These are phyloP conservation scores for Epinephelus cyanopodus DNA, from an alignment of 2,113 vertebrate genomes.

Conservation along the genomic window DNA sequence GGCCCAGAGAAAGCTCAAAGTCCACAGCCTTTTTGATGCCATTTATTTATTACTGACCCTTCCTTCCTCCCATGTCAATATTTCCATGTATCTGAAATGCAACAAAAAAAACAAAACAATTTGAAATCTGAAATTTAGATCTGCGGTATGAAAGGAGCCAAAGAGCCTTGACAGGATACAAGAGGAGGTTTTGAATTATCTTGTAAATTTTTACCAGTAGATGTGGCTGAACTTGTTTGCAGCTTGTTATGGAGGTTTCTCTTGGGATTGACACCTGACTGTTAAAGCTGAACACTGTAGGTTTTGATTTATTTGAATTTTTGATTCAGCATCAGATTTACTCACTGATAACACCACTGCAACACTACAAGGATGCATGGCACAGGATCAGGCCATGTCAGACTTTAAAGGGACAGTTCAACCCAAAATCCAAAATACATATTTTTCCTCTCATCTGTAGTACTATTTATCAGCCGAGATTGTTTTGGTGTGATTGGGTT, in stretches of 20 bases:
- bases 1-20: constrained; percentile 33
- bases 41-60: constrained; percentile 16
- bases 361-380: no score
- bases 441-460: no score
- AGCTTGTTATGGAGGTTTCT: constrained; percentile 4
- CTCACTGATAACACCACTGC: no score
- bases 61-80: constrained; percentile 18
- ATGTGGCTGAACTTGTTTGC: constrained; percentile 7
- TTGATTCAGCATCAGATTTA: no score
- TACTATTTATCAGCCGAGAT: no score
- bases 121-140: constrained; percentile 24
- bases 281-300: neutral
- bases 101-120: constrained; percentile 37
- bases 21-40: constrained; percentile 50
- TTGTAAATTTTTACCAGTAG: neutral
- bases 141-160: neutral
- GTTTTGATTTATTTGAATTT: no score
- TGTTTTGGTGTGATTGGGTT: no score
- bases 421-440: no score
- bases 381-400: neutral
- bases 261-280: neutral
- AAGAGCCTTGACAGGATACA: constrained; percentile 8
- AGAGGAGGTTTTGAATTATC: neutral
- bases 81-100: constrained; percentile 19
- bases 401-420: neutral